Evolutionary conservation across 2,888 invertebrate species (phyloP).

Genomic region (Cerceris ruficornis): DNA sequence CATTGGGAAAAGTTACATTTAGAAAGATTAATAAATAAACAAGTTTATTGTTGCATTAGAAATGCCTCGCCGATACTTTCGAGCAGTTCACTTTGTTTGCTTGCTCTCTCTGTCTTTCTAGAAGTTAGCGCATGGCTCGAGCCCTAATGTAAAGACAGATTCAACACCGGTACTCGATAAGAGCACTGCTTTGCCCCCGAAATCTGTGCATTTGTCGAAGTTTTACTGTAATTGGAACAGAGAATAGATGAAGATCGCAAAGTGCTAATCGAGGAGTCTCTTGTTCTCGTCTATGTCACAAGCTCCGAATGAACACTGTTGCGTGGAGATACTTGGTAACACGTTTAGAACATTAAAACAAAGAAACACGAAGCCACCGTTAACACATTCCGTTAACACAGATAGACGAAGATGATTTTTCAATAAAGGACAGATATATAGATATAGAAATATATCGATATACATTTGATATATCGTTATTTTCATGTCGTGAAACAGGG

Average conservation of each 20-base stretch:
- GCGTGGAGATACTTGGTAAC: slow-evolving; percentile 47
- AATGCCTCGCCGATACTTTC: too few species aligned
- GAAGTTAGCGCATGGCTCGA: too few species aligned
- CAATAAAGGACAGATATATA: not conserved
- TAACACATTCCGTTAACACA: slow-evolving; percentile 59
- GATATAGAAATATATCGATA: not conserved
- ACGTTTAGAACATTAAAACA: slow-evolving; percentile 57
- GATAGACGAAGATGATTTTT: slow-evolving; percentile 39
- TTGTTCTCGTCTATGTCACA: slow-evolving; percentile 46
- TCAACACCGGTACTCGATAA: too few species aligned
- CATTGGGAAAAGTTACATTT: too few species aligned
- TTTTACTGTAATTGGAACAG: not conserved
- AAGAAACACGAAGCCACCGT: slow-evolving; percentile 62
- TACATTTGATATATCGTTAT: slow-evolving; percentile 14
- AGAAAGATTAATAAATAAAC: too few species aligned
- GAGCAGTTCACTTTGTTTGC: too few species aligned
- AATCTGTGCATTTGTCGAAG: too few species aligned
- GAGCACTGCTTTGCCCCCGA: too few species aligned
- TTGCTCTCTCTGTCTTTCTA: too few species aligned
- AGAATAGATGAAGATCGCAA: slow-evolving; percentile 19
- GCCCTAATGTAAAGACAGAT: too few species aligned
- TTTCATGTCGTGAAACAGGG: slow-evolving; percentile 54
- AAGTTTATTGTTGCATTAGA: too few species aligned
- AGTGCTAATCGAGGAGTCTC: slow-evolving; percentile 49
- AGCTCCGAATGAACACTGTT: slow-evolving; percentile 52